A percentile compares a stretch with the other conserved stretches of the same genome.
Conservation (phyloP, 2,113 vertebrate genomes). For the Rynchops niger region DNA sequence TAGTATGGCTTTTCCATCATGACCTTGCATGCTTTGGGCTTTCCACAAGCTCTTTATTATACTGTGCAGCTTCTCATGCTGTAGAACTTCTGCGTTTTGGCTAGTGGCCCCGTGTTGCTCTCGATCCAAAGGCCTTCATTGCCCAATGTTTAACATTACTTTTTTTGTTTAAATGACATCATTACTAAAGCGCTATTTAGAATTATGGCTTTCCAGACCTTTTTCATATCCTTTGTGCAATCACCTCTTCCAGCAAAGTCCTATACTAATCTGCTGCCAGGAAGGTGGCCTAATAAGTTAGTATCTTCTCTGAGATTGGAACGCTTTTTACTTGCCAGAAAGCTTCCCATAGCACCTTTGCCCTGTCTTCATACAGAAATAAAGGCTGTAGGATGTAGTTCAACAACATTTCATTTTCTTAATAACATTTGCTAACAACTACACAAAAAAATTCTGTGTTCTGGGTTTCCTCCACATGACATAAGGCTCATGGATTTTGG, state of each 20-base stretch:
- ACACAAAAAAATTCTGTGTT: neutral
- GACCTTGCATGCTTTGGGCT: neutral
- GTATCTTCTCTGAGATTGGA: neutral
- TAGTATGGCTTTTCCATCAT: neutral
- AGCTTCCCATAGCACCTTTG: neutral
- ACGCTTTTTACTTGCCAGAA: neutral
- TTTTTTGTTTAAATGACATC: slow-evolving; percentile 18
- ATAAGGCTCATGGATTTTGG: slow-evolving; percentile 20
- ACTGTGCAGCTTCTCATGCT: neutral
- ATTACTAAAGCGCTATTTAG: neutral
- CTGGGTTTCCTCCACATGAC: slow-evolving; percentile 29
- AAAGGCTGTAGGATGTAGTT: neutral
- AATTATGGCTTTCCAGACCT: slow-evolving; percentile 18
- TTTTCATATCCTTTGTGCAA: neutral
- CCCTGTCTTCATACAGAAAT: neutral
- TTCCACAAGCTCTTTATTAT: neutral
- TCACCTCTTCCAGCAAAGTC: neutral
- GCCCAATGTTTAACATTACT: neutral
- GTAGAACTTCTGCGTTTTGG: neutral
- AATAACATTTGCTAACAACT: neutral
- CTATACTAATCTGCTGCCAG: neutral
- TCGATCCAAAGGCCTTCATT: neutral
- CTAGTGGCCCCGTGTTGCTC: neutral
- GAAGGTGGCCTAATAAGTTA: neutral
- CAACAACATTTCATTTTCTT: neutral